phyloP scores from a whole-genome alignment of 2,113 vertebrate species.

The Synodontis membranacea region DNA sequence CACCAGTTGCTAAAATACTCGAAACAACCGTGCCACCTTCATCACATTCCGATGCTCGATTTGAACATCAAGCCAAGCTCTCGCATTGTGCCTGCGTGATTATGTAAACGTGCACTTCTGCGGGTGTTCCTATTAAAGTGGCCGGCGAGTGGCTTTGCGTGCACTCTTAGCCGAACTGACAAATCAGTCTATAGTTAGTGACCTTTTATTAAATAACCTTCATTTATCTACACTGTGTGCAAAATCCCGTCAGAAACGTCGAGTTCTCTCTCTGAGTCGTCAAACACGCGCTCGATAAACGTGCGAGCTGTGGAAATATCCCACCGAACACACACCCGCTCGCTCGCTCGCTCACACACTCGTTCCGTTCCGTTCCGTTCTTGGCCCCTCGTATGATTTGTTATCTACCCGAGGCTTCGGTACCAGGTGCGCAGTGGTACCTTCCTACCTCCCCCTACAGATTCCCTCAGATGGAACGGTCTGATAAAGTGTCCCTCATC shows the following conservation, averaged over 20 bases:
- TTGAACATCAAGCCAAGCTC: background rate
- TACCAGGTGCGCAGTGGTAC: slow-evolving; percentile 58
- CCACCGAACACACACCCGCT: background rate
- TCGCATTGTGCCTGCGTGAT: background rate
- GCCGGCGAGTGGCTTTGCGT: background rate
- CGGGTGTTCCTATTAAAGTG: background rate
- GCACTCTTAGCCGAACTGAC: background rate
- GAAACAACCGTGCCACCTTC: background rate
- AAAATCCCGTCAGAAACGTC: background rate
- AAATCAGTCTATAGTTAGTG: background rate
- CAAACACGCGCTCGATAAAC: background rate
- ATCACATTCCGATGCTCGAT: background rate
- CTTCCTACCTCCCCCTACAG: slow-evolving; percentile 39
- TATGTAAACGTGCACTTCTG: background rate
- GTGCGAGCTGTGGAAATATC: slow-evolving; percentile 32
- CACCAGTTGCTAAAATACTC: background rate
- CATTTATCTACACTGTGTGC: background rate
- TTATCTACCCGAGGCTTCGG: slow-evolving; percentile 52
- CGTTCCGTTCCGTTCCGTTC: background rate
- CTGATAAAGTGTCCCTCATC: slow-evolving; percentile 49
- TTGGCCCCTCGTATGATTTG: slow-evolving; percentile 46
- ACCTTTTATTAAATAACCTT: too few species aligned
- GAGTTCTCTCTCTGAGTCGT: background rate
- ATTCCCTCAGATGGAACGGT: slow-evolving; percentile 54
- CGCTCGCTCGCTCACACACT: background rate